These are phyloP conservation scores for Diachasmimorpha longicaudata DNA, from an alignment of 1,140 invertebrate genomes.

Conservation along the genomic window DNA sequence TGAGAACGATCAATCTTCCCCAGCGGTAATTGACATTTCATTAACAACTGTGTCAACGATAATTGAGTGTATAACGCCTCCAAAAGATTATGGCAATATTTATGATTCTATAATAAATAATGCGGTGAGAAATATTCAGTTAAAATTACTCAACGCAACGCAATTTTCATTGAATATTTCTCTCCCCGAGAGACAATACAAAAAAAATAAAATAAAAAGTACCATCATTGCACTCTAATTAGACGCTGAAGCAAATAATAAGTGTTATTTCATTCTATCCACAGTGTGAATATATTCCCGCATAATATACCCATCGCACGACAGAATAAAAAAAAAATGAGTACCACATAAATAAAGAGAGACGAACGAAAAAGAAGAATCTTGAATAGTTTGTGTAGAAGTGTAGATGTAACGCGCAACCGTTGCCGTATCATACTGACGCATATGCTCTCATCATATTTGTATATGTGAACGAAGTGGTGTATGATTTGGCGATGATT, in stretches of 20 bases:
- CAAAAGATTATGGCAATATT: neutral
- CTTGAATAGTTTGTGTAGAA: neutral
- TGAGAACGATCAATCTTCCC: constrained; percentile 8
- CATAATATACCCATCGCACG: too few species aligned
- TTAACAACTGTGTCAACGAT: constrained; percentile 18
- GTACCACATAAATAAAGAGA: too few species aligned
- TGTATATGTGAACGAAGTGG: constrained; percentile 42
- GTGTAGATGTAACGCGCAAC: neutral
- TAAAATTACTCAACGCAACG: too few species aligned
- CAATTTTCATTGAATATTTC: too few species aligned
- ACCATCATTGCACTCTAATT: too few species aligned
- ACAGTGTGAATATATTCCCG: neutral
- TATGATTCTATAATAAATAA: too few species aligned
- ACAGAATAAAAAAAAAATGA: too few species aligned
- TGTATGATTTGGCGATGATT: constrained; percentile 63
- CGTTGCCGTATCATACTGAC: neutral
- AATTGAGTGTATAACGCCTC: neutral
- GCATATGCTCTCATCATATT: neutral
- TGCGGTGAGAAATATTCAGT: too few species aligned
- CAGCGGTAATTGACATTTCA: constrained; percentile 40
- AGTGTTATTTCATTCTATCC: neutral
- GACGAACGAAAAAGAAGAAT: too few species aligned
- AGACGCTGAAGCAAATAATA: neutral
- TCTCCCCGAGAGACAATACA: too few species aligned
- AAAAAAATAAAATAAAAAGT: too few species aligned